Evolutionary conservation across 2,888 invertebrate genomes (phyloP), one percentile per base, ranked within the genome.

Genomic region (Luperina testacea): DNA sequence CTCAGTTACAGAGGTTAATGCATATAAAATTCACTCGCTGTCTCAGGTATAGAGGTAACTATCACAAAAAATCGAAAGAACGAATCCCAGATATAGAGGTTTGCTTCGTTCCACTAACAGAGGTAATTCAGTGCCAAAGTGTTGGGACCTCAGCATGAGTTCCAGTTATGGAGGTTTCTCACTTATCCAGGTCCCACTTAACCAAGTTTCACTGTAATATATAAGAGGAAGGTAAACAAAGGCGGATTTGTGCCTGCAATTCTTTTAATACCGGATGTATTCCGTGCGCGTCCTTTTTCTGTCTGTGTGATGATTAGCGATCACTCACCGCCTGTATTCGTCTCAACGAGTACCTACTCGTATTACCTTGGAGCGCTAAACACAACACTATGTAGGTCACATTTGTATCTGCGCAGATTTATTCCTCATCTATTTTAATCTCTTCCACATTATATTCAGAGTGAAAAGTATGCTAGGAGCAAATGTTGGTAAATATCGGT

Each of bases 361-460:
- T 74, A 77, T 83, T 79, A 84, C 87, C 88, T 88, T 84, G 88
- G 59, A 72, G 59, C 53, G 53, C 64, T 63, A 79, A 75, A 86
- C 57, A 69, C 61, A 59, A 45, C 45, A 48, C 61, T 71, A 70
- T 69, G 57, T 59, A 68, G 82, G 71, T 32, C 84, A 68, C 71
- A 63, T 63, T 68, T 83, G 48, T 48, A 20, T 42, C 63, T 4
- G 61, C 27, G 15, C 13, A 51, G 27, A 42, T 48, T 77, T 51
- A 51, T 76, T 59, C 3, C 42, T 45, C n/a, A 76, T 6, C 20
- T 64, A 63, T 68, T 69, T 63, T 57, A 24, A 57, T 59, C 11
- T 70, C 38, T n/a, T 59, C 38, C 17, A 11, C 32, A 38, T 38
- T 17, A 59, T 38, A 57, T 38, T 45, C 5, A n/a, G 17, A 68